phyloP scores from a whole-genome alignment of 2,113 vertebrate species.

The Limanda limanda region DNA sequence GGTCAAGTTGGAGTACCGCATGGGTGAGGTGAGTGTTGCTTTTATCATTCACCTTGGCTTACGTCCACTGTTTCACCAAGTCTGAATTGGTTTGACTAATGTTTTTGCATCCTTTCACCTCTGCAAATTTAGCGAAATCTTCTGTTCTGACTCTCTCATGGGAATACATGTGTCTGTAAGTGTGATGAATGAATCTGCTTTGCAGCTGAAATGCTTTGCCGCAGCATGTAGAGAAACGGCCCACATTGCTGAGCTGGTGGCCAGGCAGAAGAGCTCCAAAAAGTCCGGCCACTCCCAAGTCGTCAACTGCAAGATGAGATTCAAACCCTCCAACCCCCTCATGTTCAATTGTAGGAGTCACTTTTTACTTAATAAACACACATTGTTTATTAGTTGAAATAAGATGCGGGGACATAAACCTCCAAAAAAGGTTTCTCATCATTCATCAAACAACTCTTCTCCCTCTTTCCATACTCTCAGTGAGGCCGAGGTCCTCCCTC shows the following conservation, averaged over 20 bases:
- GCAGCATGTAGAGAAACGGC: constrained; percentile 86
- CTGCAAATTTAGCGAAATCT: background rate
- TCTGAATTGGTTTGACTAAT: background rate
- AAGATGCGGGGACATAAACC: background rate
- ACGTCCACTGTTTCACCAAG: too few species aligned
- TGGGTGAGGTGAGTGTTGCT: constrained; percentile 54
- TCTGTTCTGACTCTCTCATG: background rate
- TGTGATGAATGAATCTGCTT: background rate
- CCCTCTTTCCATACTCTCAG: constrained; percentile 66
- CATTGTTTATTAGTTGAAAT: background rate
- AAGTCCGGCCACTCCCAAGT: constrained; percentile 82
- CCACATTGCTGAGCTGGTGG: constrained; percentile 90
- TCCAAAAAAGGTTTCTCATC: background rate
- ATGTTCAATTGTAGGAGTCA: constrained; percentile 82
- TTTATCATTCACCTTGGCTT: background rate
- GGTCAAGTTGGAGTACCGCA: constrained; percentile 82
- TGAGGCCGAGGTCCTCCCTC: constrained; percentile 86
- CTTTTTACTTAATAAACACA: background rate
- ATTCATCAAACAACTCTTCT: background rate
- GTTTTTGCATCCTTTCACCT: background rate
- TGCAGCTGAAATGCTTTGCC: constrained; percentile 87
- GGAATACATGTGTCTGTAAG: background rate
- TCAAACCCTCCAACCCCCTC: constrained; percentile 84
- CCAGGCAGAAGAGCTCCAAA: constrained; percentile 88
- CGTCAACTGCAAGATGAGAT: constrained; percentile 90